Evolutionary conservation across 2,113 vertebrate species (phyloP).

Genomic region (Oreocharis arfaki): DNA sequence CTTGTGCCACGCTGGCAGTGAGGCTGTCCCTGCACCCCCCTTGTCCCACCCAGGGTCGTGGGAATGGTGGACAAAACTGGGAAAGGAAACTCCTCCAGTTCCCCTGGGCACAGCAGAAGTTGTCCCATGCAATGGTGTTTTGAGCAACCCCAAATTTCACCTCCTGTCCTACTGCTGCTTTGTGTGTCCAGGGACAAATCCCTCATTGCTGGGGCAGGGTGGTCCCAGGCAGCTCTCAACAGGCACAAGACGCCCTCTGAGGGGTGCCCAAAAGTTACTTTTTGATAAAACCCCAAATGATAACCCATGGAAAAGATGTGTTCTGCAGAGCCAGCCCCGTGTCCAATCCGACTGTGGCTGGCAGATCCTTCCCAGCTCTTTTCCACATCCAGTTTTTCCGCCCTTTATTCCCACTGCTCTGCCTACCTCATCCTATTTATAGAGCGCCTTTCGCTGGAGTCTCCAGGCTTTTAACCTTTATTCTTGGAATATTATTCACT

Average conservation of each 20-base stretch:
- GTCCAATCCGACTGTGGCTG: background rate
- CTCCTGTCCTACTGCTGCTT: background rate
- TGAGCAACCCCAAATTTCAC: background rate
- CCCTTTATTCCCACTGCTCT: background rate
- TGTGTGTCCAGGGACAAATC: background rate
- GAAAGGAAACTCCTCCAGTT: background rate
- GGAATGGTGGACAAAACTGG: background rate
- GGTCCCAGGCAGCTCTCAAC: background rate
- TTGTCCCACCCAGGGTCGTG: background rate
- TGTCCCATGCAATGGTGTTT: accelerated
- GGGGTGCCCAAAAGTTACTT: background rate
- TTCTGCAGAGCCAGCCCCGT: background rate
- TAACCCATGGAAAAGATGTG: background rate
- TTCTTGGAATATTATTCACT: constrained; percentile 56
- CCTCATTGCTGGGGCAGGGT: accelerated
- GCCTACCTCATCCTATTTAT: constrained; percentile 27
- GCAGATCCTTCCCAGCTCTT: background rate
- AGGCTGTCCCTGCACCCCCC: background rate
- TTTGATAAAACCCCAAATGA: too few species aligned
- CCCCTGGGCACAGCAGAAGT: background rate
- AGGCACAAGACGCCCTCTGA: accelerated
- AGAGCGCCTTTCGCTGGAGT: background rate
- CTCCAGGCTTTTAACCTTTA: constrained; percentile 31
- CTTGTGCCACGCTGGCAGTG: accelerated
- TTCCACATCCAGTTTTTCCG: background rate